phyloP scores from a whole-genome alignment of 1,140 invertebrate species.

The silkworm (Bombyx mori) region ASM3026992v2 NC_085121.1:10873001-10873500 shows the following conservation, averaged over 20 bases:
- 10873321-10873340: slow-evolving; percentile 34
- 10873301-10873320: slow-evolving; percentile 38
- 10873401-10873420: background rate
- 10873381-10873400: background rate
- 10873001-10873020: slow-evolving; percentile 1
- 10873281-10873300: slow-evolving; percentile 37
- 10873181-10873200: background rate
- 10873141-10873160: slow-evolving; percentile 54
- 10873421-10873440: no score
- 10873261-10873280: slow-evolving; percentile 51
- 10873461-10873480: no score
- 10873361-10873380: slow-evolving; percentile 33
- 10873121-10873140: slow-evolving; percentile 55
- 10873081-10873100: slow-evolving; percentile 60
- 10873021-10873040: slow-evolving; percentile 31
- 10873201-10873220: no score
- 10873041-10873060: slow-evolving; percentile 40
- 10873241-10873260: slow-evolving; percentile 55
- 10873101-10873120: slow-evolving; percentile 63
- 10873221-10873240: background rate
- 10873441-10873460: no score
- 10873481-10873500: no score
- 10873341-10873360: slow-evolving; percentile 41
- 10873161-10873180: slow-evolving; percentile 39
- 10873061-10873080: slow-evolving; percentile 32